A percentile compares a stretch with the other conserved stretches of the same genome.
phyloP scores from a whole-genome alignment of 2,797 vertebrate species.

The Botia kubotai region DNA sequence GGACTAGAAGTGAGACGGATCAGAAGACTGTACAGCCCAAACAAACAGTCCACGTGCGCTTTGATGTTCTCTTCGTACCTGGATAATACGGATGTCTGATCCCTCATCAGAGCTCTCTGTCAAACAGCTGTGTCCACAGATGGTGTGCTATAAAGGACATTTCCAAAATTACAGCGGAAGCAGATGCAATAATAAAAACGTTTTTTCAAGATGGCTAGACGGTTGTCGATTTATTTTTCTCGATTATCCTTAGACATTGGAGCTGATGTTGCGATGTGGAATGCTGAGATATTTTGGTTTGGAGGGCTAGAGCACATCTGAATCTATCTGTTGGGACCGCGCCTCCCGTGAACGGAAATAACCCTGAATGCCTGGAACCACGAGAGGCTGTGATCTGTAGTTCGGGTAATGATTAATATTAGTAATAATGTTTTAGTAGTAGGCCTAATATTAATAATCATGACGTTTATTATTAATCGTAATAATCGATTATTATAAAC shows the following conservation, averaged over 20 bases:
- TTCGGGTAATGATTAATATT: too few relatives aligned
- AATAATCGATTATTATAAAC: too few relatives aligned
- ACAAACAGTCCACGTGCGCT: not conserved
- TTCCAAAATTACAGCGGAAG: not conserved
- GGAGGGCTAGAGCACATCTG: conserved; percentile 59
- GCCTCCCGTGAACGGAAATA: conserved; percentile 13
- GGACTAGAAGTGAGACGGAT: not conserved
- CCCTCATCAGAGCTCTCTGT: not conserved
- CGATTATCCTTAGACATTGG: not conserved
- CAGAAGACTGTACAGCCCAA: not conserved
- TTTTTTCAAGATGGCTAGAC: not conserved
- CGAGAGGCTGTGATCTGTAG: not conserved
- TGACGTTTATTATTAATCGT: too few relatives aligned
- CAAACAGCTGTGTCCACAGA: conserved; percentile 40
- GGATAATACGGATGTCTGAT: conserved; percentile 1
- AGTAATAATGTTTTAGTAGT: too few relatives aligned
- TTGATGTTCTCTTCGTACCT: conserved; percentile 29
- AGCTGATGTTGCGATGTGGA: not conserved
- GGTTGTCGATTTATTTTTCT: not conserved
- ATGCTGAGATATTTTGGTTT: conserved; percentile 41
- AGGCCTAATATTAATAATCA: too few relatives aligned
- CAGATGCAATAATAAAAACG: not conserved
- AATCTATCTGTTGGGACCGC: conserved; percentile 80
- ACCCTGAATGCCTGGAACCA: not conserved
- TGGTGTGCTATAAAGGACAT: conserved; percentile 24